Evolutionary conservation across 2,888 invertebrate genomes (phyloP), one percentile per base, ranked within the genome.

Genomic region (Cephonodes hylas): DNA sequence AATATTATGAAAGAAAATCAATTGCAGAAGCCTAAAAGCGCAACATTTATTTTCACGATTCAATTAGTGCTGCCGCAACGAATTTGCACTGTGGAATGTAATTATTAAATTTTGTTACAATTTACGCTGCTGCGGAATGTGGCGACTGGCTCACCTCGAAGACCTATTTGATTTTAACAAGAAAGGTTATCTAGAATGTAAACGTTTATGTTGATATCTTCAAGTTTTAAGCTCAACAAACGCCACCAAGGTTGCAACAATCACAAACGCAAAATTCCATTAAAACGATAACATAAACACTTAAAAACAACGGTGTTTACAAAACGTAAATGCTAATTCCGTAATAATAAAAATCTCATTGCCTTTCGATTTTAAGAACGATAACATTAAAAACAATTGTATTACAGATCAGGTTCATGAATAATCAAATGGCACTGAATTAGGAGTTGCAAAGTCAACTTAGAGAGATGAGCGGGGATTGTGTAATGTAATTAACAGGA

Each of bases 71-170:
- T 70, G 66, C 67, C 63, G 53, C 38, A 53, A 63, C 60, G 64
- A 70, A 66, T 70, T 70, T 67, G 48, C 65, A 66, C 62, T 64
- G 38, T 38, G 34, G 44, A 31, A 46, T 34, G 46, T 23, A 34
- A 53, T 42, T n/a, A 38, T 22, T 61, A 42, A n/a, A 34, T 31
- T 61, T 23, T 38, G 42, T 15, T 44, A 27, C 7, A 57, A 8
- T 58, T 62, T 15, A 20, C 38, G 38, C 69, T 68, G 59, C 62
- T 27, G 34, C 68, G 71, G 81, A 78, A 84, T 84, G 76, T 66
- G 67, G 72, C 62, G 79, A 73, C 73, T 73, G 60, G 89, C 80
- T 89, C 64, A 80, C 89, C 88, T 88, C 86, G 88, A 69, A 57
- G 60, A 67, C 66, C 65, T 70, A 70, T 74, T 73, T 81, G 74